Percentiles rank a stretch among this genome's conserved stretches.
Conservation (phyloP, 2,888 invertebrate species). For the Biston stratarius region DNA sequence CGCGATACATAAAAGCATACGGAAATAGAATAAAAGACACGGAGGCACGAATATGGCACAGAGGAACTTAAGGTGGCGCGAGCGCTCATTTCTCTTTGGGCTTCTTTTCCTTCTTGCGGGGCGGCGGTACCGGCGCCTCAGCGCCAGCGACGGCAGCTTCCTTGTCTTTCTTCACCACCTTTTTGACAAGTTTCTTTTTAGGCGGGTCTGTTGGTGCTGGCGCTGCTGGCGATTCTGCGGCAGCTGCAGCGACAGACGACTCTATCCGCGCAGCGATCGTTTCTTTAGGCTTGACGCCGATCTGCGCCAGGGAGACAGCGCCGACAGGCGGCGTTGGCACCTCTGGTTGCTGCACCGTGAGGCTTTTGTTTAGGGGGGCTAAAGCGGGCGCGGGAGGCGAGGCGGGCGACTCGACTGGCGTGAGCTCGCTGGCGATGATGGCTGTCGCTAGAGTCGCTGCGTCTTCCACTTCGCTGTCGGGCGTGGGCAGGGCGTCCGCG, state of each 20-base stretch:
- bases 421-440: slow-evolving; percentile 81
- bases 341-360: slow-evolving; percentile 70
- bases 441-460: slow-evolving; percentile 78
- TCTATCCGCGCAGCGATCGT: slow-evolving; percentile 75
- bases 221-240: slow-evolving; percentile 42
- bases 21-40: slow-evolving; percentile 67
- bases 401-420: slow-evolving; percentile 65
- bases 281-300: slow-evolving; percentile 77
- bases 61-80: slow-evolving; percentile 73
- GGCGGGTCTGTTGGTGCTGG: slow-evolving; percentile 59
- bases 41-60: slow-evolving; percentile 80
- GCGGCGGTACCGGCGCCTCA: slow-evolving; percentile 83
- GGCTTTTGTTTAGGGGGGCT: slow-evolving; percentile 57
- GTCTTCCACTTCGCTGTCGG: slow-evolving; percentile 83
- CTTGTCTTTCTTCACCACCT: slow-evolving; percentile 82
- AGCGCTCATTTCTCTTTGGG: slow-evolving; percentile 82
- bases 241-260: slow-evolving; percentile 68
- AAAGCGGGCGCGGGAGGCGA: slow-evolving; percentile 49
- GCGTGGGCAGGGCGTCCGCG: slow-evolving; percentile 77
- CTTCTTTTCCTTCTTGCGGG: slow-evolving; percentile 85
- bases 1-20: slow-evolving; percentile 77
- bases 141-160: slow-evolving; percentile 59
- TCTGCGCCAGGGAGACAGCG: slow-evolving; percentile 83
- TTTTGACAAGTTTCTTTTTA: slow-evolving; percentile 79
- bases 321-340: slow-evolving; percentile 82